Percentiles rank a stretch among this genome's conserved stretches.
phyloP scores from a whole-genome alignment of 2,113 vertebrate genomes.

The Brienomyrus brachyistius region DNA sequence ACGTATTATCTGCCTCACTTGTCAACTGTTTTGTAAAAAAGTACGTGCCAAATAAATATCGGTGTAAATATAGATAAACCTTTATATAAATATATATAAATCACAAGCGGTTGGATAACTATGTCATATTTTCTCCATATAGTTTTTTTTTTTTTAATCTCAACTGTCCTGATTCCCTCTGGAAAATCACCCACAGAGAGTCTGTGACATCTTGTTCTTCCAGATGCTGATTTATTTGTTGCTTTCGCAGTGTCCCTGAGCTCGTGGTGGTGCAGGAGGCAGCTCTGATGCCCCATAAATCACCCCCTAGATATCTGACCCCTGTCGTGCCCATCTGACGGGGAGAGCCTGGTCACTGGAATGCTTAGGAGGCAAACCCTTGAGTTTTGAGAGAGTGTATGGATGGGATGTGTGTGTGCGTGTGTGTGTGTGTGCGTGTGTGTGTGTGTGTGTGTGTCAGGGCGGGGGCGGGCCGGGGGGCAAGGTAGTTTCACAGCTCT shows the following conservation, averaged over 20 bases:
- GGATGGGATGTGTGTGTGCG: neutral
- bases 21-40: neutral
- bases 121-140: neutral
- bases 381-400: neutral
- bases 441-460: too few relatives aligned
- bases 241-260: neutral
- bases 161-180: constrained; percentile 1
- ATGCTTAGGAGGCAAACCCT: neutral
- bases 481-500: neutral
- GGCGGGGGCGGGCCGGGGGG: neutral
- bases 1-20: neutral
- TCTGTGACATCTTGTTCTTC: neutral
- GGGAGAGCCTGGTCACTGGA: neutral
- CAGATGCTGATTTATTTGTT: neutral
- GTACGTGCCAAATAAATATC: neutral
- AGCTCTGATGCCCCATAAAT: neutral
- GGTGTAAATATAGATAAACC: neutral
- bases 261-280: neutral
- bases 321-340: neutral
- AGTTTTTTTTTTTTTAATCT: neutral
- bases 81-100: neutral
- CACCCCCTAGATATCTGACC: neutral
- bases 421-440: neutral
- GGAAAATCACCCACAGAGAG: neutral
- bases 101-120: neutral